Percentiles rank a stretch among this genome's conserved stretches.
phyloP scores from a whole-genome alignment of 2,888 invertebrate species.

The Hypena proboscidalis region DNA sequence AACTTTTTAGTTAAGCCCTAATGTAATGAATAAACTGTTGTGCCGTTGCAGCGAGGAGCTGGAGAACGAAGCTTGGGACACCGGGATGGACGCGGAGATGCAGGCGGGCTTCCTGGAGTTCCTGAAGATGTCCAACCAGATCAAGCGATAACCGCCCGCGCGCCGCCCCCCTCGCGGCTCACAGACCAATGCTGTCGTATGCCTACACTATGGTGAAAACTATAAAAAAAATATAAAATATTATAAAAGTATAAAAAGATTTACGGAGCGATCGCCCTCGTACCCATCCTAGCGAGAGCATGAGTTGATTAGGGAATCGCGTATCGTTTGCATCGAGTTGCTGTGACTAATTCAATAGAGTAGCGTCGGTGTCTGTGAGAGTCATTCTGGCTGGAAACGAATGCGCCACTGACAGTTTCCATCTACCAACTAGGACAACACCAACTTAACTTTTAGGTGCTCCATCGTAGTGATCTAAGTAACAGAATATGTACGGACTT shows the following conservation, averaged over 20 bases:
- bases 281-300: conserved; percentile 39
- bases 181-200: conserved; percentile 65
- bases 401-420: conserved; percentile 40
- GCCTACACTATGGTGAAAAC: conserved; percentile 62
- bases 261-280: conserved; percentile 51
- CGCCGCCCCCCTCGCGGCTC: conserved; percentile 53
- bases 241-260: conserved; percentile 74
- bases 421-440: conserved; percentile 34
- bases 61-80: conserved; percentile 81
- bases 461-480: conserved; percentile 60
- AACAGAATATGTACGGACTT: conserved; percentile 54
- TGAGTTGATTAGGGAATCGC: conserved; percentile 39
- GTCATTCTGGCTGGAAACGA: too few relatives aligned
- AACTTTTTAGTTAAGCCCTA: too few relatives aligned
- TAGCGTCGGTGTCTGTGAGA: conserved; percentile 18
- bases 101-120: conserved; percentile 82
- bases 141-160: conserved; percentile 77
- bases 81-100: conserved; percentile 83
- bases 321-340: conserved; percentile 27
- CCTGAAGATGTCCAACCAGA: conserved; percentile 82
- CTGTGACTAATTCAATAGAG: conserved; percentile 14
- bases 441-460: conserved; percentile 56
- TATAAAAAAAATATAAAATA: conserved; percentile 72
- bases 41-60: conserved; percentile 70
- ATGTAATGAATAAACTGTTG: conserved; percentile 3